Evolutionary conservation across 2,888 invertebrate genomes (phyloP).

Genomic region (Bombylius discolor): DNA sequence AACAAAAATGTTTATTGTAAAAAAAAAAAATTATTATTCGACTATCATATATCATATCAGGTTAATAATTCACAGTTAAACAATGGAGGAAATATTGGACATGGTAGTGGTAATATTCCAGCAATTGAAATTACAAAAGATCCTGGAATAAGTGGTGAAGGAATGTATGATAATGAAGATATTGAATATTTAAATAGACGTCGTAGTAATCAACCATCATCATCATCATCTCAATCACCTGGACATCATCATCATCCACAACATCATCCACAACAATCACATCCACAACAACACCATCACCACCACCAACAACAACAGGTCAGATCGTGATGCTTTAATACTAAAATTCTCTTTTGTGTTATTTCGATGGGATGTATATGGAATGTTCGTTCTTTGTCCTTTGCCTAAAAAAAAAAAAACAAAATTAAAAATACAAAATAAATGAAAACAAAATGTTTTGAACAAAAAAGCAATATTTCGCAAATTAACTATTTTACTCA

Average conservation of each 20-base stretch:
- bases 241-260: conserved; percentile 25
- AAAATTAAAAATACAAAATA: too few relatives aligned
- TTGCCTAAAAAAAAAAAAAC: too few relatives aligned
- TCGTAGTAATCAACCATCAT: conserved; percentile 25
- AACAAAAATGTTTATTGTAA: too few relatives aligned
- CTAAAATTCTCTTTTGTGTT: conserved; percentile 2
- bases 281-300: conserved; percentile 25
- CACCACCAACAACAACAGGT: conserved; percentile 21
- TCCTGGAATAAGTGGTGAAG: conserved; percentile 27
- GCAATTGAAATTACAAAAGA: conserved; percentile 23
- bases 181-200: conserved; percentile 21
- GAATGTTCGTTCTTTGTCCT: too few relatives aligned
- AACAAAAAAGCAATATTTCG: too few relatives aligned
- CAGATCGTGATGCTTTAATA: conserved; percentile 8
- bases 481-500: too few relatives aligned
- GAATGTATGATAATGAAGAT: conserved; percentile 14
- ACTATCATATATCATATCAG: conserved; percentile 2
- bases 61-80: conserved; percentile 12
- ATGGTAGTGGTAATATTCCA: conserved; percentile 29
- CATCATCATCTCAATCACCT: too few relatives aligned
- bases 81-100: neutral
- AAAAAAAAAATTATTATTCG: too few relatives aligned
- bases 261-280: conserved; percentile 20
- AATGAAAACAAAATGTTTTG: too few relatives aligned
- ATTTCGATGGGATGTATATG: neutral